Conservation (phyloP, 2,888 invertebrate genomes). For the Buathra laborator region DNA sequence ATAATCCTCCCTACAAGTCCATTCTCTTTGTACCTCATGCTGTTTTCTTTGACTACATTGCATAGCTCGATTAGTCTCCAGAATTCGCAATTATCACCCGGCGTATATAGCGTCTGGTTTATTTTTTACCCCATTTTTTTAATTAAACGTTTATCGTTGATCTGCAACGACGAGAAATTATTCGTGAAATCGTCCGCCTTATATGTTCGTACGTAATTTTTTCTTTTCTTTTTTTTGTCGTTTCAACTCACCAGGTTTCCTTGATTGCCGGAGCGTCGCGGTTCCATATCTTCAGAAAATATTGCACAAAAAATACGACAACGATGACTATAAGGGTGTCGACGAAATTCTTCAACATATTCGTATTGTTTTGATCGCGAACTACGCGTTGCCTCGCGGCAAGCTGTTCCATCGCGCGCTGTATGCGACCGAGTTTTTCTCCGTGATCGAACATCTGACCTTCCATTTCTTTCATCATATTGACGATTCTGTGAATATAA, state of each 20-base stretch:
- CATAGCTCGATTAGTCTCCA: constrained; percentile 53
- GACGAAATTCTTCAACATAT: constrained; percentile 78
- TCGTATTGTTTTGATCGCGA: constrained; percentile 78
- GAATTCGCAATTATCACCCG: constrained; percentile 37
- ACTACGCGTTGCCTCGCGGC: constrained; percentile 80
- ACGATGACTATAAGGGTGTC: constrained; percentile 81
- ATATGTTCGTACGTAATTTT: background rate
- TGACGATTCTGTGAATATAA: constrained; percentile 75
- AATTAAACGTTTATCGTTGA: constrained; percentile 48
- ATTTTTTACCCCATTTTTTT: constrained; percentile 14
- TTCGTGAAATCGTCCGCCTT: background rate
- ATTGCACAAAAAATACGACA: constrained; percentile 81
- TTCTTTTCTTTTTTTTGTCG: background rate
- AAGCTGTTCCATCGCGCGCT: constrained; percentile 82
- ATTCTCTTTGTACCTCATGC: constrained; percentile 55
- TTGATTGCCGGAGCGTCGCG: constrained; percentile 71
- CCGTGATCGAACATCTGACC: constrained; percentile 79
- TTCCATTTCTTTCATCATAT: constrained; percentile 81
- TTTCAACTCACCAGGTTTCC: constrained; percentile 76
- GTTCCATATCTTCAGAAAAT: constrained; percentile 79
- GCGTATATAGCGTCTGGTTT: constrained; percentile 49
- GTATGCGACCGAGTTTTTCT: constrained; percentile 82
- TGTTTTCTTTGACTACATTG: constrained; percentile 40
- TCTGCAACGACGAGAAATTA: constrained; percentile 47
- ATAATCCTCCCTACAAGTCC: constrained; percentile 43